Evolutionary conservation across 2,113 vertebrate genomes (phyloP), one percentile per base, ranked within the genome.

Genomic region (Jaculus jaculus): DNA sequence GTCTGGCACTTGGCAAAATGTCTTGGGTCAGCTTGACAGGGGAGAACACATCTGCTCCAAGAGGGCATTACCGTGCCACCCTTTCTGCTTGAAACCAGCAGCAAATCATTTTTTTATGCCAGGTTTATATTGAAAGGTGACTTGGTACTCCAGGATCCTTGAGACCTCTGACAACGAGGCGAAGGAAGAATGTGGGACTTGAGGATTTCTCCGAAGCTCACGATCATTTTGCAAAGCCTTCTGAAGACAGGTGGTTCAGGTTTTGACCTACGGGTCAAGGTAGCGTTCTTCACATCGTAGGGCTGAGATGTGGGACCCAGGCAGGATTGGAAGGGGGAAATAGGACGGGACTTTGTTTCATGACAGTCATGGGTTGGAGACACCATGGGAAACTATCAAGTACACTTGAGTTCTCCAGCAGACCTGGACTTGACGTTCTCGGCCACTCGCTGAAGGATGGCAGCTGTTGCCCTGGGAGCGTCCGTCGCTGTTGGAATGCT

Each of bases 1-100:
- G 75, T 37, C 54, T 60, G 90, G 93, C 69, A 71, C 75, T 80
- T 89, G 95, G 79, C 54, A 61, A 60, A 39, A 30, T 32, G 7
- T 9, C 58, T 75, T 68, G 54, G 37, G 18, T 87, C 74, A 82
- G 47, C 58, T 54, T 28, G 75, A n/a, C 10, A 37, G 74, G 66
- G 32, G 24, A 73, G 72, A 68, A 23, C 30, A 4, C 18, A 32
- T 60, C 63, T 77, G 51, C 68, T 78, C 15, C 20, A 47, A 71
- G 73, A 78, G 30, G 72, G 93, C 68, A 61, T 93, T 63, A 79
- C 54, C 6, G 24, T 39, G 37, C 51, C 20, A 42, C 32, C 20
- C 11, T 60, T 18, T 92, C 34, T 80, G 54, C 47, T 73, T 66
- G 28, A 37, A 51, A 89, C 12, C 37, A 30, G 51, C n/a, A n/a